Conservation (phyloP, 2,797 vertebrate genomes). For the Syngnathus acus region DNA sequence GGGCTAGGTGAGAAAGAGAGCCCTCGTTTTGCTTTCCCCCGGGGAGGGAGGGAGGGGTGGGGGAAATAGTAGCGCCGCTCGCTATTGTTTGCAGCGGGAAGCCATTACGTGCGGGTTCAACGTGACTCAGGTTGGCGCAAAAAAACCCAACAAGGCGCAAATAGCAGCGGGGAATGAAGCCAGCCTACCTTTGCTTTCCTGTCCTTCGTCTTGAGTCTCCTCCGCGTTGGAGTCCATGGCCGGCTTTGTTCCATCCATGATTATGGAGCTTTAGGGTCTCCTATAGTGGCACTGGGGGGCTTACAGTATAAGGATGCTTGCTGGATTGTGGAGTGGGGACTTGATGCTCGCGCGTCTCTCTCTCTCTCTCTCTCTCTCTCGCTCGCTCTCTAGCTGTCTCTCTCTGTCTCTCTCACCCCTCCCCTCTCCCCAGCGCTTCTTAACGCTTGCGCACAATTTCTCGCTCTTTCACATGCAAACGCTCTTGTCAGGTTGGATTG, state of each 20-base stretch:
- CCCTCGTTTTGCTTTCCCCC: background rate
- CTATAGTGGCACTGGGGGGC: constrained; percentile 56
- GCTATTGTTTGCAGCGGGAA: constrained; percentile 55
- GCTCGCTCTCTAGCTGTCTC: constrained; percentile 11
- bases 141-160: constrained; percentile 9
- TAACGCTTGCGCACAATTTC: background rate
- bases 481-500: background rate
- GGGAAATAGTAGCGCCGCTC: constrained; percentile 15
- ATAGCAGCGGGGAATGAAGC: constrained; percentile 15
- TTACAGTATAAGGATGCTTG: constrained; percentile 39
- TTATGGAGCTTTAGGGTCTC: constrained; percentile 73
- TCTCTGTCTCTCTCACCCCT: background rate
- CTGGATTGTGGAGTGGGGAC: constrained; percentile 51
- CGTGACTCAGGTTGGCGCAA: constrained; percentile 44
- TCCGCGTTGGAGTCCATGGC: constrained; percentile 92
- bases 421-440: background rate
- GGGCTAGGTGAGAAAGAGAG: background rate
- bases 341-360: constrained; percentile 57
- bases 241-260: constrained; percentile 94
- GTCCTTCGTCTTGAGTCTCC: constrained; percentile 90
- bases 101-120: constrained; percentile 60
- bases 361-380: constrained; percentile 5
- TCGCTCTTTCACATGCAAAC: constrained; percentile 53
- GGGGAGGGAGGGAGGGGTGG: background rate
- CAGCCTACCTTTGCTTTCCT: constrained; percentile 93